Conservation (phyloP, 1,140 invertebrate genomes). For the Bombus breviceps region DNA sequence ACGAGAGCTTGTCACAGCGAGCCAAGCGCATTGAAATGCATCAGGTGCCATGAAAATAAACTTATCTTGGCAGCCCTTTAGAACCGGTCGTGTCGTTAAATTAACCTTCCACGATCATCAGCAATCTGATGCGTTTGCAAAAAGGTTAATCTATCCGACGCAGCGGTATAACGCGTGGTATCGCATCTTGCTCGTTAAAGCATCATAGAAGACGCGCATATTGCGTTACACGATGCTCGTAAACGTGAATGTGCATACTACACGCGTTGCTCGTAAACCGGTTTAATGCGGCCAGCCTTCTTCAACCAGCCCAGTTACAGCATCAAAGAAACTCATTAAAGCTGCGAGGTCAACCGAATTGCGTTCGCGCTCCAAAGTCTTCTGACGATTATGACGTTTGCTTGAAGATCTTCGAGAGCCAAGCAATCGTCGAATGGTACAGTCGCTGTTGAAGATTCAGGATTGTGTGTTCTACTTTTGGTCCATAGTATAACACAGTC, state of each 20-base stretch:
- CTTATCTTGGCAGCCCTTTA: too few relatives aligned
- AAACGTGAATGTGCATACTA: slow-evolving; percentile 23
- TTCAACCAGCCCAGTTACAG: not conserved
- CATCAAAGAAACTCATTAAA: slow-evolving; percentile 45
- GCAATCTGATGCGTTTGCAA: not conserved
- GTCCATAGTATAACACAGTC: too few relatives aligned
- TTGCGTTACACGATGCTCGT: slow-evolving; percentile 1
- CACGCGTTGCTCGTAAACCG: slow-evolving; percentile 22
- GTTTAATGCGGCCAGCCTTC: not conserved
- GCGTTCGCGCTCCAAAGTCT: not conserved
- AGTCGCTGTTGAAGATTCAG: not conserved
- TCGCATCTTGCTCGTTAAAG: slow-evolving; percentile 22
- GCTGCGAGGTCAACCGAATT: not conserved
- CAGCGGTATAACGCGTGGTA: not conserved
- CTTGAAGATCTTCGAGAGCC: too few relatives aligned
- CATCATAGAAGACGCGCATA: not conserved
- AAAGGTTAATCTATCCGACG: slow-evolving; percentile 22
- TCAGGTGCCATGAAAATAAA: not conserved
- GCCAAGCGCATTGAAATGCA: not conserved
- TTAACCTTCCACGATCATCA: not conserved
- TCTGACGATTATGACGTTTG: not conserved
- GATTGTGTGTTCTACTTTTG: not conserved
- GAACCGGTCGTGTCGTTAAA: not conserved
- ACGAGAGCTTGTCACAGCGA: too few relatives aligned
- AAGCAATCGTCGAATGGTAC: not conserved